Base-by-base conservation (phyloP, 2,888 invertebrate genomes). In the Polydrusus pterygomalis region DNA sequence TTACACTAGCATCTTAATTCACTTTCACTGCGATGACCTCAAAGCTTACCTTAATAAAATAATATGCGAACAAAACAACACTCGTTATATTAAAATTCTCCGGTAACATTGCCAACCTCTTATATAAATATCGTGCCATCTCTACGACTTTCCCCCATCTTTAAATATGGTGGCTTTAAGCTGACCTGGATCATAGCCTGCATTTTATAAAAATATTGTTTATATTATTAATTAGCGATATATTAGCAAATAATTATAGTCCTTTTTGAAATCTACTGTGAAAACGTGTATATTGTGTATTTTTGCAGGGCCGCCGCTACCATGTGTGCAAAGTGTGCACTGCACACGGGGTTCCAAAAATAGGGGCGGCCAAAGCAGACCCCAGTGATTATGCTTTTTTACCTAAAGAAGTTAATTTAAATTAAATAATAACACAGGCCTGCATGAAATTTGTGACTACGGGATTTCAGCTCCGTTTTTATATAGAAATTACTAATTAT, bases 51-150 rank as follows among this genome's bases (percentile, higher is more conserved):
- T 69, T 63, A 56, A 9, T 54, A 74, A 34, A 49, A 34, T 25
- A 9, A 11, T n/a, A 45, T 43, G 63, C 45, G 51, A 51, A 34
- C 58, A 54, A 54, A 67, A 43, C 64, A 63, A 70, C 75, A 15
- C 15, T 47, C 70, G 47, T 51, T 30, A 54, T 51, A 25, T 18
- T 20, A 51, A 71, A 64, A 65, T 70, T 67, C 49, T 64, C 54
- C 64, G 65, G 30, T 64, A 54, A 25, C 45, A 45, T 71, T 56
- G 68, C 54, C 67, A 76, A 72, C 49, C 51, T 76, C 76, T 76
- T 76, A 76, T 76, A 76, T 76, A 76, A 76, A 71, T 69, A 63
- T 67, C 68, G 67, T 71, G 34, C 76, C 76, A 76, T 76, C 76
- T 68, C 76, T 56, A 60, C 67, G 5, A 72, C 73, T 73, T 73